Base-by-base conservation (phyloP, 2,113 vertebrate species). In the Engraulis encrasicolus region DNA sequence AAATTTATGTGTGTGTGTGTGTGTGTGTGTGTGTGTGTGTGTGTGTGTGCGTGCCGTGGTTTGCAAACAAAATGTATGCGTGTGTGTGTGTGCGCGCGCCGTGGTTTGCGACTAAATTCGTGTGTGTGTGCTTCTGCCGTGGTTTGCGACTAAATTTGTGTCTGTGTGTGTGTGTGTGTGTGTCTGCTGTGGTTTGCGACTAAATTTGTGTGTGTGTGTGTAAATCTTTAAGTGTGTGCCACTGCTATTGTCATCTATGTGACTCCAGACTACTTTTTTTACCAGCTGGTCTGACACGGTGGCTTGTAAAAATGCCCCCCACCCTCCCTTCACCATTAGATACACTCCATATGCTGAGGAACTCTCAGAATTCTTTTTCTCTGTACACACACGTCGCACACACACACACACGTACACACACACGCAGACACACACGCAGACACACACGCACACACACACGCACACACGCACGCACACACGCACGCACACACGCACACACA, bases 171-270 rank as follows among this genome's bases (percentile, higher is more conserved):
- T 2, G n/a, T n/a, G n/a, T n/a, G n/a, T n/a, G 18, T 54, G 50
- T 54, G 50, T 54, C 17, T 54, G 50, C 5, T 54, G 50, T 54
- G 50, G 50, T 54, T 17, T 52, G 58, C 31, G 58, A 27, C n/a
- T 66, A 27, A 27, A 7, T 66, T 7, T 12, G 15, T 31, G 23
- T 66, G 11, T 66, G n/a, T 66, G 54, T 66, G 23, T 31, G 23
- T 66, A 2, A 7, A 31, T 74, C 27, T 74, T 23, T 34, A 2
- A 74, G 34, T 15, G 66, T 34, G 66, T 36, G 66, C 27, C 66
- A 74, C 66, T 74, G 66, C 2, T 74, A 36, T 74, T 6, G 66
- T 74, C 66, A 74, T 74, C 66, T 74, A 17, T 74, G n/a, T n/a
- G 66, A 74, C 66, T 74, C 20, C 54, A 34, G 66, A 34, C 66